Evolutionary conservation across 2,888 invertebrate species (phyloP).

Genomic region (Tromatobia lineatoria): DNA sequence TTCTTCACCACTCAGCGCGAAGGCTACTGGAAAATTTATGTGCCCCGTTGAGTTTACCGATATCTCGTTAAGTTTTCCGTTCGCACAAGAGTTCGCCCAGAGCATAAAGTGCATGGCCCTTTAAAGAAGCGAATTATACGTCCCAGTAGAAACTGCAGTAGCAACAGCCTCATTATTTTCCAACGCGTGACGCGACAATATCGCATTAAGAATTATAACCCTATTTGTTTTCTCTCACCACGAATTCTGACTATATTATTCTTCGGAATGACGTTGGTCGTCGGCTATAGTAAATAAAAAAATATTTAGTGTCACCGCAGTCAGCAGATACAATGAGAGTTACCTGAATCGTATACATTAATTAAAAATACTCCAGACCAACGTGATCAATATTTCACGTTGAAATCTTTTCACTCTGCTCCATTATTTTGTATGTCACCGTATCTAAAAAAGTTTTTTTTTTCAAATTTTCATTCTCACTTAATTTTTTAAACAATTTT

Average conservation of each 20-base stretch:
- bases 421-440: too few species aligned
- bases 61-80: constrained; percentile 53
- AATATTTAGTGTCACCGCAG: constrained; percentile 9
- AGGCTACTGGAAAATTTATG: constrained; percentile 32
- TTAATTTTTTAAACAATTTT: too few species aligned
- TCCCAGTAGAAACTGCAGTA: constrained; percentile 9
- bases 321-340: not conserved
- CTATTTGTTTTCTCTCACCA: not conserved
- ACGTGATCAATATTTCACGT: too few species aligned
- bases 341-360: not conserved
- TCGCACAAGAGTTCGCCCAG: not conserved
- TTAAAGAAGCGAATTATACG: not conserved
- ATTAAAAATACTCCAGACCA: too few species aligned
- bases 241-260: not conserved
- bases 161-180: constrained; percentile 51
- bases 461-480: too few species aligned
- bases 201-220: constrained; percentile 11
- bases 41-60: constrained; percentile 28
- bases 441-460: too few species aligned
- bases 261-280: not conserved
- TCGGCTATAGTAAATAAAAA: constrained; percentile 21
- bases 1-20: not conserved
- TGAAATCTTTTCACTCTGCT: too few species aligned
- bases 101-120: not conserved
- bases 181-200: constrained; percentile 30